Conservation (phyloP, 2,888 invertebrate genomes). For the Camponotus fellah region DNA sequence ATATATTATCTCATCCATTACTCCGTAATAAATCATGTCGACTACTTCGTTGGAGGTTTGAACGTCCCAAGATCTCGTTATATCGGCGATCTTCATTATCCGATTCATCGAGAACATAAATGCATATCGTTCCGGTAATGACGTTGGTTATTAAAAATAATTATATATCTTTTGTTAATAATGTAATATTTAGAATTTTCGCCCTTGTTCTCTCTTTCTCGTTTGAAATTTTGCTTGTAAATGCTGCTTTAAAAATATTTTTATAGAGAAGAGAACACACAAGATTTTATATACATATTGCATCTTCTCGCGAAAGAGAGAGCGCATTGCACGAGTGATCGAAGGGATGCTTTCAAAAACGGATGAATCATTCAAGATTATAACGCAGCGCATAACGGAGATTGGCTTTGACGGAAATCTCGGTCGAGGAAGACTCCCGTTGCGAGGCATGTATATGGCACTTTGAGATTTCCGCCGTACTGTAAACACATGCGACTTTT, state of each 20-base stretch:
- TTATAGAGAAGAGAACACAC: background rate
- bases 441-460: slow-evolving; percentile 11
- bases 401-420: background rate
- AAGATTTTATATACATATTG: background rate
- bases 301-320: background rate
- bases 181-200: background rate
- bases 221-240: background rate
- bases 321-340: slow-evolving; percentile 8
- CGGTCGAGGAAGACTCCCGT: slow-evolving; percentile 52
- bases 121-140: background rate
- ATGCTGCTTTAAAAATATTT: slow-evolving; percentile 2
- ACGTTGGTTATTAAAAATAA: background rate
- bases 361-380: slow-evolving; percentile 36
- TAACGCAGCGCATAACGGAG: slow-evolving; percentile 12
- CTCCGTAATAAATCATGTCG: slow-evolving; percentile 32
- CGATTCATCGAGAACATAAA: background rate
- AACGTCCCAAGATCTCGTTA: background rate
- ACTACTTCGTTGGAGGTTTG: background rate
- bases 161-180: background rate
- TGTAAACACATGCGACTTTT: slow-evolving; percentile 59
- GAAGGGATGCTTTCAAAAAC: slow-evolving; percentile 22
- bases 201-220: background rate
- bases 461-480: slow-evolving; percentile 61
- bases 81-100: background rate
- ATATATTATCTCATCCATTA: slow-evolving; percentile 31